Conservation (phyloP, 2,797 vertebrate genomes). For the Sebastes hopkinsi region DNA sequence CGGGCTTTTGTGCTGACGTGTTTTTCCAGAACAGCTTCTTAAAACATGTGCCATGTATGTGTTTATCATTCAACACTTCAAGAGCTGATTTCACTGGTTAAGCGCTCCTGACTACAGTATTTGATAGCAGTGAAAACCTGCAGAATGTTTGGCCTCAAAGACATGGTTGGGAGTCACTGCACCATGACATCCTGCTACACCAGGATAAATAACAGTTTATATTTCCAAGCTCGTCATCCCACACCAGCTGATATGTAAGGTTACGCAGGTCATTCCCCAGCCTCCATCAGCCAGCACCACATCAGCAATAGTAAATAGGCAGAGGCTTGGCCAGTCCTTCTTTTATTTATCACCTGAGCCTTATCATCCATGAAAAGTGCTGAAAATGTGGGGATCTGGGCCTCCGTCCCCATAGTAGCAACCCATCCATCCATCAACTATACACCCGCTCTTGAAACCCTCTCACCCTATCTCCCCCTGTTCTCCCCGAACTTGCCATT, state of each 20-base stretch:
- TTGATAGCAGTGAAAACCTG: conserved; percentile 18
- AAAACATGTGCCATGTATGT: neutral
- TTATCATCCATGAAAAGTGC: conserved; percentile 79
- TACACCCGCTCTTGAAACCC: conserved; percentile 33
- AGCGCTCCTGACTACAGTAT: neutral
- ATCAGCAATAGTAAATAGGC: conserved; percentile 71
- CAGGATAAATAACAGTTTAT: conserved; percentile 63
- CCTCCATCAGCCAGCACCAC: conserved; percentile 48
- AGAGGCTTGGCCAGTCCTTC: conserved; percentile 17
- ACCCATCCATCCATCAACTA: conserved; percentile 66
- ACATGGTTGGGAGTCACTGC: conserved; percentile 14
- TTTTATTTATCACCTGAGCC: conserved; percentile 71
- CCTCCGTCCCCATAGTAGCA: conserved; percentile 7
- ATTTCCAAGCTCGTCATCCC: conserved; percentile 40
- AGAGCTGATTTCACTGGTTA: neutral
- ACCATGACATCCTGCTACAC: conserved; percentile 38
- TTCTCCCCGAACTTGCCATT: conserved; percentile 48
- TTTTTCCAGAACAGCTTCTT: neutral
- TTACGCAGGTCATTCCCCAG: conserved; percentile 52
- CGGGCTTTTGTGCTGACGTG: neutral
- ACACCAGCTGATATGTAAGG: conserved; percentile 65
- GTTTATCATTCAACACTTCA: neutral
- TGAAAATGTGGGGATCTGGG: conserved; percentile 66
- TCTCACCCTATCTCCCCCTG: conserved; percentile 19
- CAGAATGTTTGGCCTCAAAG: conserved; percentile 1